Percentiles rank a stretch among this genome's conserved stretches.
Evolutionary conservation across 2,888 invertebrate species (phyloP).

Genomic region (Aquatica leii): DNA sequence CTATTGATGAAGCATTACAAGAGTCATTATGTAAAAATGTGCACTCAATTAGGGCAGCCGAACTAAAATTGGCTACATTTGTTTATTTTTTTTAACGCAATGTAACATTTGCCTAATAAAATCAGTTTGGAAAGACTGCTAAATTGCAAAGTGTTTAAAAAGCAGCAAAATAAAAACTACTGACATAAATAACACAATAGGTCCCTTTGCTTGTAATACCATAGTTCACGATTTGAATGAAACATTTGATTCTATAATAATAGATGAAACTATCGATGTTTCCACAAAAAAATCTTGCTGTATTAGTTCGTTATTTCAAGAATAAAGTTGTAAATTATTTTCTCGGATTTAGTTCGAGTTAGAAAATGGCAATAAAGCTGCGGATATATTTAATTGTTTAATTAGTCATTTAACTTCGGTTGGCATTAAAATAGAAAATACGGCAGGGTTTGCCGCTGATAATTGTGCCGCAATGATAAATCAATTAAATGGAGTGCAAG

Average conservation of each 20-base stretch:
- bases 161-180: background rate
- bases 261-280: background rate
- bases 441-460: background rate
- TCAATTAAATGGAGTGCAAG: background rate
- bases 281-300: background rate
- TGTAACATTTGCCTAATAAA: background rate
- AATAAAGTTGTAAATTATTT: background rate
- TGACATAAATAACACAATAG: background rate
- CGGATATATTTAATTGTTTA: background rate
- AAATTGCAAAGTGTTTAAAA: background rate
- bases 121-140: background rate
- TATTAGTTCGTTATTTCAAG: background rate
- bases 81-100: background rate
- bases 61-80: background rate
- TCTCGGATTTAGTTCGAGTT: background rate
- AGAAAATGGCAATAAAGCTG: background rate
- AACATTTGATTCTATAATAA: background rate
- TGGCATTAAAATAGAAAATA: background rate
- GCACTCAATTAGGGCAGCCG: background rate
- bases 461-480: background rate
- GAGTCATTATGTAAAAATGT: background rate
- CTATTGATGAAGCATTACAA: background rate
- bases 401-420: background rate
- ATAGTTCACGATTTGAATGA: background rate
- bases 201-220: background rate